Evolutionary conservation across 2,113 vertebrate species (phyloP).

Genomic region (Macquaria ambigua): DNA sequence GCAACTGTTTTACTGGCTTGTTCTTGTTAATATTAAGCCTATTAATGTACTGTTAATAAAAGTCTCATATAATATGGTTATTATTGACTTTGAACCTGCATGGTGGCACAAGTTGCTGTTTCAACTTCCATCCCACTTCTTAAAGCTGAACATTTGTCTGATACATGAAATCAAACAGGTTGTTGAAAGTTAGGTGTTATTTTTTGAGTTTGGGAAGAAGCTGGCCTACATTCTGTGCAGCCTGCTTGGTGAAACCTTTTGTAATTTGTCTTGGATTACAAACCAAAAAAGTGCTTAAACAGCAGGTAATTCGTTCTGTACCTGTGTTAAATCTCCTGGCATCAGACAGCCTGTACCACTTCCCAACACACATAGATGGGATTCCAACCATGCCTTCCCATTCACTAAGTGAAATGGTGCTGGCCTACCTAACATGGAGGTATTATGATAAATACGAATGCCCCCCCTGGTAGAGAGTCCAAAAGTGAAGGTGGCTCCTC

Average conservation of each 20-base stretch:
- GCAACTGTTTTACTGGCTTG: neutral
- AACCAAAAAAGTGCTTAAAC: slow-evolving; percentile 3
- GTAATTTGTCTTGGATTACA: neutral
- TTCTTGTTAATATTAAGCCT: neutral
- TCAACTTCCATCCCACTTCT: neutral
- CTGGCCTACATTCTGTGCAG: no score
- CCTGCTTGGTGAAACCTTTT: neutral
- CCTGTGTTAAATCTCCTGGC: neutral
- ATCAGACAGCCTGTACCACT: neutral
- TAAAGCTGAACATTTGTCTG: neutral
- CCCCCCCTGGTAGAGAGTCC: neutral
- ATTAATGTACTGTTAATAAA: neutral
- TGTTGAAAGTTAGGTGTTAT: neutral
- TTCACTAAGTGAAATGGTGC: neutral
- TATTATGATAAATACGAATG: neutral
- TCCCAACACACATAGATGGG: neutral
- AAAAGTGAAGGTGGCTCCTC: neutral
- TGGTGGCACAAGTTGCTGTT: neutral
- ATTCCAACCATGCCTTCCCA: neutral
- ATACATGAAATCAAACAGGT: neutral
- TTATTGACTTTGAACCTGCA: neutral
- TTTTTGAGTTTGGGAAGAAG: neutral
- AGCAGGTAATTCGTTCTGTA: neutral
- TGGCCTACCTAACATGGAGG: neutral
- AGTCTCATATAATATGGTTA: neutral